Percentiles rank a stretch among this genome's conserved stretches.
Evolutionary conservation across 2,113 vertebrate genomes (phyloP).

Genomic region (Chinchilla lanigera): DNA sequence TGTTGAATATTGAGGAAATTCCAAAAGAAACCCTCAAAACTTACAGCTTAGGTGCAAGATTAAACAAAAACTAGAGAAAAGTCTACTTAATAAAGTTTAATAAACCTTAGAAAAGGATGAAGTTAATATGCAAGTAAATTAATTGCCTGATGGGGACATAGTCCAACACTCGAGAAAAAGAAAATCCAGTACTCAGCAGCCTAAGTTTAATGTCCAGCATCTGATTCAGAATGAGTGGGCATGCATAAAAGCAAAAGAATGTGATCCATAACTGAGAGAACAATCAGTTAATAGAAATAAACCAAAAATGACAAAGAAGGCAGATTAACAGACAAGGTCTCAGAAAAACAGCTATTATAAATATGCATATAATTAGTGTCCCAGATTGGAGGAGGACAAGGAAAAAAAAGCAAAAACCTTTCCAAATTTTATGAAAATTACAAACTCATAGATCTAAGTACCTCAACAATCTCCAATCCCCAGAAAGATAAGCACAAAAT

Average conservation of each 20-base stretch:
- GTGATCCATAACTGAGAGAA: background rate
- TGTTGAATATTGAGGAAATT: background rate
- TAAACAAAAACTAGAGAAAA: background rate
- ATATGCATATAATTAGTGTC: background rate
- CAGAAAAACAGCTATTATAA: conserved; percentile 12
- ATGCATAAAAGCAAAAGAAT: background rate
- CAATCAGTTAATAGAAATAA: background rate
- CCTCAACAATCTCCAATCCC: background rate
- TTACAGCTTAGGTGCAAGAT: background rate
- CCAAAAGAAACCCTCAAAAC: background rate
- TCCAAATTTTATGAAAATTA: background rate
- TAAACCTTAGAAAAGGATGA: background rate
- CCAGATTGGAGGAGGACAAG: background rate
- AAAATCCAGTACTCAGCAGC: background rate
- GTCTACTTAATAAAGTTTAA: background rate
- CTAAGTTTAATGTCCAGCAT: background rate
- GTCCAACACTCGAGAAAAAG: background rate
- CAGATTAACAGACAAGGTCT: background rate
- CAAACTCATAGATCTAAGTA: background rate
- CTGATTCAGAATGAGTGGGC: background rate
- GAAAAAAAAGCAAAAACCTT: background rate
- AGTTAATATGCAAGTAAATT: conserved; percentile 12
- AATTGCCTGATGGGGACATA: background rate
- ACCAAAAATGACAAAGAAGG: conserved; percentile 1
- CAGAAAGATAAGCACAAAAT: background rate